Percentiles rank a stretch among this genome's conserved stretches.
Evolutionary conservation across 2,113 vertebrate species (phyloP).

Genomic region (Turdus rufiventris): DNA sequence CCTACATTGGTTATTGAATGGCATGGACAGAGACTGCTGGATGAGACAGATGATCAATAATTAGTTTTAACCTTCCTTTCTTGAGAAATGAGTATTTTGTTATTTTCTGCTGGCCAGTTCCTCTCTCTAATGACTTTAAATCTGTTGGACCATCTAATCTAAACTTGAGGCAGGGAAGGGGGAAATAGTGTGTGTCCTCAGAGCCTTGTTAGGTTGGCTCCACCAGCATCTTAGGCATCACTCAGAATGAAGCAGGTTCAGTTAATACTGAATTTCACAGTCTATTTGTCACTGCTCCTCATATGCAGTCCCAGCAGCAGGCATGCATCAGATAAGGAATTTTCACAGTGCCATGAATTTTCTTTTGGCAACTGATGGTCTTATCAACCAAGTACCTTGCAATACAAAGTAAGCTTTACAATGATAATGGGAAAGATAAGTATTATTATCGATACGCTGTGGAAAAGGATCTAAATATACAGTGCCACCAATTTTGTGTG

Average conservation of each 20-base stretch:
- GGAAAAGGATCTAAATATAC: not conserved
- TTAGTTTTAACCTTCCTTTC: not conserved
- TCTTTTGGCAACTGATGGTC: not conserved
- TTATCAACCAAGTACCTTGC: not conserved
- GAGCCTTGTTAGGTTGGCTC: not conserved
- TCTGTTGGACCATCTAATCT: not conserved
- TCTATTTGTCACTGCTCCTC: not conserved
- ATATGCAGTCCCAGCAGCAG: not conserved
- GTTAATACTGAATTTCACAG: not conserved
- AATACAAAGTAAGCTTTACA: not conserved
- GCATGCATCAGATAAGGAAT: not conserved
- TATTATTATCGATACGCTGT: not conserved
- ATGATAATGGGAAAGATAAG: not conserved
- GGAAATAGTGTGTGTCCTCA: not conserved
- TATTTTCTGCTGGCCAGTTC: not conserved
- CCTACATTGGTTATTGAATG: not conserved
- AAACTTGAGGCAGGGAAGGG: rapidly evolving
- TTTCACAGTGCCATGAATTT: not conserved
- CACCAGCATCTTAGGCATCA: not conserved
- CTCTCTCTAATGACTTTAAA: not conserved
- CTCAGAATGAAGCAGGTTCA: not conserved
- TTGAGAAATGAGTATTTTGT: not conserved
- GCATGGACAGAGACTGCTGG: not conserved
- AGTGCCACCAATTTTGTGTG: not conserved
- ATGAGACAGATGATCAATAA: not conserved